Percentiles rank a stretch among this genome's conserved stretches.
phyloP scores from a whole-genome alignment of 2,888 invertebrate species.

The Nomada fucata region DNA sequence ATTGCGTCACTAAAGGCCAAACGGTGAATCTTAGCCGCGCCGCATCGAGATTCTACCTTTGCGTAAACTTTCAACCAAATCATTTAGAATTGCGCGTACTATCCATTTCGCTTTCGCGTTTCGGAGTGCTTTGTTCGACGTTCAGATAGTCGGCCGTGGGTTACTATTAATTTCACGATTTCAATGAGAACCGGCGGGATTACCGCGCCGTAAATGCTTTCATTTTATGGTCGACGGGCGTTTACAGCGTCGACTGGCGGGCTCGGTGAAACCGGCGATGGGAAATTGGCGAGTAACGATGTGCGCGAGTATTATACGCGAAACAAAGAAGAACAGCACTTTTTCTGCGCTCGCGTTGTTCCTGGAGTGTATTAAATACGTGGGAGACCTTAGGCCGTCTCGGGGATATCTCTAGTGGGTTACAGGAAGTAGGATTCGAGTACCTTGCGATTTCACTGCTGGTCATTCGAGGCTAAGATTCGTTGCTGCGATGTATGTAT shows the following conservation, averaged over 20 bases:
- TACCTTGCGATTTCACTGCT: conserved; percentile 63
- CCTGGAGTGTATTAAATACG: conserved; percentile 64
- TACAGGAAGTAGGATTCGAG: conserved; percentile 69
- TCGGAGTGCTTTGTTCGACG: neutral
- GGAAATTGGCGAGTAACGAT: conserved; percentile 74
- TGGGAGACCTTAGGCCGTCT: conserved; percentile 68
- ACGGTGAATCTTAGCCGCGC: neutral
- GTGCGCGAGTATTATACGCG: conserved; percentile 13
- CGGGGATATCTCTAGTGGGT: conserved; percentile 61
- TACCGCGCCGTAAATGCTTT: neutral
- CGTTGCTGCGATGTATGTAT: conserved; percentile 11
- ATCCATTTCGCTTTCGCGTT: neutral
- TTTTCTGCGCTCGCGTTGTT: conserved; percentile 67
- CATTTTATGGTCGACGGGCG: conserved; percentile 21
- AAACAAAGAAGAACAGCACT: conserved; percentile 71
- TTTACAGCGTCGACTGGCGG: conserved; percentile 9
- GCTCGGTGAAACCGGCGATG: conserved; percentile 68
- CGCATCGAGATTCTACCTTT: neutral
- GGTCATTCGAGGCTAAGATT: conserved; percentile 37
- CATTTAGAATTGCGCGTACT: neutral
- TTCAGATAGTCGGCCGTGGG: neutral
- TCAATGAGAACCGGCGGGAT: neutral
- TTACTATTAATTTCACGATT: conserved; percentile 5
- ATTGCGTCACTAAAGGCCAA: conserved; percentile 21
- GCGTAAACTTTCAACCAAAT: conserved; percentile 4